Evolutionary conservation across 2,888 invertebrate species (phyloP).

Genomic region (Drosophila nigricruria): DNA sequence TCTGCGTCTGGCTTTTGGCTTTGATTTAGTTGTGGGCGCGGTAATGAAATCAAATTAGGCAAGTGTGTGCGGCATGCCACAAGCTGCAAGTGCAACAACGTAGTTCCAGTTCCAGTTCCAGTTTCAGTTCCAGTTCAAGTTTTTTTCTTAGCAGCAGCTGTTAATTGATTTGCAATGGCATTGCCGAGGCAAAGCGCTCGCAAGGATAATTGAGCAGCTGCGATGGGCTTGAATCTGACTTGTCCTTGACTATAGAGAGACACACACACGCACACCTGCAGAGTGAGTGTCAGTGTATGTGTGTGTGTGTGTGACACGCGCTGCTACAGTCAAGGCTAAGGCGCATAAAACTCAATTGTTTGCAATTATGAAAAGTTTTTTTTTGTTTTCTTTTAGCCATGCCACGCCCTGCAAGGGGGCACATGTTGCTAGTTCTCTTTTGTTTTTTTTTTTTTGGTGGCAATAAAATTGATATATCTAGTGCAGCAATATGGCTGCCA

Average conservation of each 20-base stretch:
- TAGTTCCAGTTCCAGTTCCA: conserved; percentile 10
- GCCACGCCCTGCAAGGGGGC: conserved; percentile 42
- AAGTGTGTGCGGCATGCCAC: conserved; percentile 76
- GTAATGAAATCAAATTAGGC: conserved; percentile 86
- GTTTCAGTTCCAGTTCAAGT: conserved; percentile 19
- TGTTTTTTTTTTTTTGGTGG: conserved; percentile 46
- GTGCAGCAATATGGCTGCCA: conserved; percentile 69
- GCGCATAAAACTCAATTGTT: conserved; percentile 68
- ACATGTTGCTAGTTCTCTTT: background rate
- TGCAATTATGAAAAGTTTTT: conserved; percentile 61
- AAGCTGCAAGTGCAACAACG: conserved; percentile 1
- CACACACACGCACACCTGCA: conserved; percentile 3
- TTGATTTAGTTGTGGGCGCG: conserved; percentile 82
- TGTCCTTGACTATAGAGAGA: conserved; percentile 34
- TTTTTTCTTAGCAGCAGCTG: conserved; percentile 37
- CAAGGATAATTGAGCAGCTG: conserved; percentile 67
- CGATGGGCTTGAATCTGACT: background rate
- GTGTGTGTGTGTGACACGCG: conserved; percentile 53
- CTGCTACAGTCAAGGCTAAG: conserved; percentile 50
- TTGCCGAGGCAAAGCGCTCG: conserved; percentile 12
- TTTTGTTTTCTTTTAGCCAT: conserved; percentile 8
- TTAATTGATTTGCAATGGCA: conserved; percentile 66
- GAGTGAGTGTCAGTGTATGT: too few species aligned
- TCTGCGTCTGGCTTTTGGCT: background rate
- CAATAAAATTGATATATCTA: conserved; percentile 81